Percentiles rank a stretch among this genome's conserved stretches.
Conservation (phyloP, 2,113 vertebrate species). For the Atherinomorus stipes region DNA sequence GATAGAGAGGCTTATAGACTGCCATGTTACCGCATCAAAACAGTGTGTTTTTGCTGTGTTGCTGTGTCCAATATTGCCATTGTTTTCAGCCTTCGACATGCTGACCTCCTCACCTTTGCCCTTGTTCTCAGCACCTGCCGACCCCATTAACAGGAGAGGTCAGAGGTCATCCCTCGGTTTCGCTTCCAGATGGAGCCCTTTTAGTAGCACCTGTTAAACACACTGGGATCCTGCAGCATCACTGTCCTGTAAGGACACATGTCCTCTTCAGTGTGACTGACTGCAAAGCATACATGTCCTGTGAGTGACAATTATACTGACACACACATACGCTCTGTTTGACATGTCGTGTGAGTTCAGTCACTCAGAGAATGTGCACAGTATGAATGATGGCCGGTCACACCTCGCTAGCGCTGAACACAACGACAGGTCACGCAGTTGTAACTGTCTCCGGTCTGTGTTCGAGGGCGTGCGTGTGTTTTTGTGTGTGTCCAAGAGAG, state of each 20-base stretch:
- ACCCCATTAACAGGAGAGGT: slow-evolving; percentile 47
- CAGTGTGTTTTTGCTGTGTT: slow-evolving; percentile 5
- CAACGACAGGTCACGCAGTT: slow-evolving; percentile 42
- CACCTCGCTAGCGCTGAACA: slow-evolving; percentile 39
- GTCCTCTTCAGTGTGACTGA: slow-evolving; percentile 18
- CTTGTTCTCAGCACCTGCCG: slow-evolving; percentile 47
- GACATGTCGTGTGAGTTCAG: slow-evolving; percentile 47
- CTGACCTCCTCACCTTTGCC: slow-evolving; percentile 51
- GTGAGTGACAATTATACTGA: slow-evolving; percentile 17
- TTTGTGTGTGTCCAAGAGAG: slow-evolving; percentile 7
- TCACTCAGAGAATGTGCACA: slow-evolving; percentile 29
- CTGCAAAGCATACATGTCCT: not conserved
- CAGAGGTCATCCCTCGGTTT: slow-evolving; percentile 46
- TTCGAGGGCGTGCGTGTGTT: slow-evolving; percentile 12
- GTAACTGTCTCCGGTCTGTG: not conserved
- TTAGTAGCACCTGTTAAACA: slow-evolving; percentile 65
- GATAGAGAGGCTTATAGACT: slow-evolving; percentile 3
- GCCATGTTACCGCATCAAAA: not conserved
- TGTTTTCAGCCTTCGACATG: slow-evolving; percentile 4
- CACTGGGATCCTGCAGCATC: slow-evolving; percentile 12
- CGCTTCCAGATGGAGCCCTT: slow-evolving; percentile 47
- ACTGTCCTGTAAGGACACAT: not conserved
- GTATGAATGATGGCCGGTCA: slow-evolving; percentile 41
- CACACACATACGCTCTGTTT: slow-evolving; percentile 15
- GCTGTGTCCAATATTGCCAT: slow-evolving; percentile 20